A percentile compares a stretch with the other conserved stretches of the same genome.
phyloP scores from a whole-genome alignment of 2,888 invertebrate genomes.

The Neoscelio sp. region DNA sequence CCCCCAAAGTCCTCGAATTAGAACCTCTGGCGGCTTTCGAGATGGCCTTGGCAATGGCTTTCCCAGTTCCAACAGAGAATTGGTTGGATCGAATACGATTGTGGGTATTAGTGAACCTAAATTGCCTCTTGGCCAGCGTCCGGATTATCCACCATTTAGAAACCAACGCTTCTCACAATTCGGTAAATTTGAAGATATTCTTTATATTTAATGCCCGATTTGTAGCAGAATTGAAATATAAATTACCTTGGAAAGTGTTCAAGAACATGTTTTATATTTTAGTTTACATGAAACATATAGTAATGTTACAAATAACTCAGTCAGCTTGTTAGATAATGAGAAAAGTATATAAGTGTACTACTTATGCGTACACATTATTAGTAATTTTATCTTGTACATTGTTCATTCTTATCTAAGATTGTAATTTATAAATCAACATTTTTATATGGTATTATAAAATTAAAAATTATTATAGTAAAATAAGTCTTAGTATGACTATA shows the following conservation, averaged over 20 bases:
- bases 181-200: conserved; percentile 22
- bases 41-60: conserved; percentile 71
- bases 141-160: conserved; percentile 37
- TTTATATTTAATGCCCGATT: background rate
- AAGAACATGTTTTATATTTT: background rate
- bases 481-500: background rate
- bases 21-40: conserved; percentile 70
- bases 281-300: no score
- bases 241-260: background rate
- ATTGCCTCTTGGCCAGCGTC: conserved; percentile 37
- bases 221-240: background rate
- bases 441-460: no score
- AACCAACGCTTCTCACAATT: conserved; percentile 48
- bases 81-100: conserved; percentile 70
- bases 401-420: no score
- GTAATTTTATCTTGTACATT: no score
- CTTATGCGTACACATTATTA: no score
- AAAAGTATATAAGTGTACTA: no score
- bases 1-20: conserved; percentile 24
- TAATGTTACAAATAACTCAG: no score
- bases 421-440: no score
- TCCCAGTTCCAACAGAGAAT: conserved; percentile 69
- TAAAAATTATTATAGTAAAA: no score
- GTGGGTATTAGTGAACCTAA: conserved; percentile 55
- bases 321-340: no score